Base-by-base conservation (phyloP, 2,113 vertebrate species). In the Phylloscopus trochiloides region DNA sequence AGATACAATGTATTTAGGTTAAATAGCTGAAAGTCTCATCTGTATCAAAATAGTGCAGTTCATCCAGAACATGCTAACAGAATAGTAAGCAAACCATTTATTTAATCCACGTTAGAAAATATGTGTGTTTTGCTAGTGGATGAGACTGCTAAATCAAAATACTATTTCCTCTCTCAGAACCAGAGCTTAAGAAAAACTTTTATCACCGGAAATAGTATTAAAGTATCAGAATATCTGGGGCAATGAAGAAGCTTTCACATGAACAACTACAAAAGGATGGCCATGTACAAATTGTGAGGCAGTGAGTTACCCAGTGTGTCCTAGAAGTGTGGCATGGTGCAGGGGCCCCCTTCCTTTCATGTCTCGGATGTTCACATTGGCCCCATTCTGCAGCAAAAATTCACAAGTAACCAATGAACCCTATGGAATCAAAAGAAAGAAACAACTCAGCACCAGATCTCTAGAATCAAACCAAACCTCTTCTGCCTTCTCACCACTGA, bases 321-420 rank as follows among this genome's bases (percentile, higher is more conserved):
- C 99, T 50, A 99, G 97, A 97, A 99, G 98, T 0, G 99, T 99
- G 96, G 99, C 99, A 2, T 99, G 99, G 95, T 99, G 99, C 54
- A 99, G 98, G 3, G 99, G 99, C 29, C 99, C 99, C 94, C 99
- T 97, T 50, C 99, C 99, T 71, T 98, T 98, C 70, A 98, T 71
- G 57, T 99, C 99, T 94, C 98, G 98, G 96, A 99, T 98, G 97
- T 99, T 99, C 90, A 99, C 99, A 32, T 99, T 99, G 61, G 99
- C 99, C 73, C 99, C 99, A 38, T 99, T 99, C 97, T 99, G 99
- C 51, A 99, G 99, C 86, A 99, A 97, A 97, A 99, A 99, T 96
- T 99, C 99, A 38, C 99, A 99, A 21, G 99, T 98, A 94, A 99
- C 99, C 98, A 99, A 89, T 3, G 99, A 99, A 66, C 99, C 99